Conservation (phyloP, 2,888 invertebrate species). For the Seira musarum region DNA sequence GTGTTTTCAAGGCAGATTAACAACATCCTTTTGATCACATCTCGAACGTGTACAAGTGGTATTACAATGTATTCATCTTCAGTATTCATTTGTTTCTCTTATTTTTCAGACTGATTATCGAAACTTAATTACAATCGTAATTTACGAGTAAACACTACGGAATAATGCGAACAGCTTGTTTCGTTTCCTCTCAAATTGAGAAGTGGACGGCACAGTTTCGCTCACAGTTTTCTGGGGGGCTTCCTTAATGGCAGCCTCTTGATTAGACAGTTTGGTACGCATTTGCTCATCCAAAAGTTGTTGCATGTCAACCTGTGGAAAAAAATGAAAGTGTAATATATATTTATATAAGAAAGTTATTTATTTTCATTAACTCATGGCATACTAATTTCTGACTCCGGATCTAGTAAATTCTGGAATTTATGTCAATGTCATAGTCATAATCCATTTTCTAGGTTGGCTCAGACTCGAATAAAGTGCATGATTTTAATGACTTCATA, state of each 20-base stretch:
- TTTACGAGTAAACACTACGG: slow-evolving; percentile 63
- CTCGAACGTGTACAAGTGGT: not conserved
- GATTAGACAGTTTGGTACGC: slow-evolving; percentile 83
- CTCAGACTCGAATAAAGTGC: too few species aligned
- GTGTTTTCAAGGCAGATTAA: not conserved
- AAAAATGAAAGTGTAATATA: too few species aligned
- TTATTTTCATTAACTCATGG: not conserved
- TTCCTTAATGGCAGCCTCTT: slow-evolving; percentile 64
- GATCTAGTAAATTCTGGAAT: not conserved
- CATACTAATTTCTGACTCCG: not conserved
- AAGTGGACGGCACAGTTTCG: slow-evolving; percentile 65
- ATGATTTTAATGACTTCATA: too few species aligned
- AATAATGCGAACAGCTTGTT: slow-evolving; percentile 68
- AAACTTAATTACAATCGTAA: not conserved
- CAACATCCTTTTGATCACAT: slow-evolving; percentile 11
- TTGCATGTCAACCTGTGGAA: slow-evolving; percentile 92
- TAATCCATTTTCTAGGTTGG: too few species aligned
- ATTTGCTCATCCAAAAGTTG: slow-evolving; percentile 92
- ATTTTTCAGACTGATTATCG: not conserved
- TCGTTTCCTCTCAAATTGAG: slow-evolving; percentile 67
- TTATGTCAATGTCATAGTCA: too few species aligned
- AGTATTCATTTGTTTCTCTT: slow-evolving; percentile 3
- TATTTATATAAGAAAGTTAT: not conserved
- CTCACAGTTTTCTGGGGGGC: slow-evolving; percentile 57
- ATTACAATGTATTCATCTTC: not conserved